Evolutionary conservation across 2,888 invertebrate species (phyloP).

Genomic region (Willowsia nigromaculata): DNA sequence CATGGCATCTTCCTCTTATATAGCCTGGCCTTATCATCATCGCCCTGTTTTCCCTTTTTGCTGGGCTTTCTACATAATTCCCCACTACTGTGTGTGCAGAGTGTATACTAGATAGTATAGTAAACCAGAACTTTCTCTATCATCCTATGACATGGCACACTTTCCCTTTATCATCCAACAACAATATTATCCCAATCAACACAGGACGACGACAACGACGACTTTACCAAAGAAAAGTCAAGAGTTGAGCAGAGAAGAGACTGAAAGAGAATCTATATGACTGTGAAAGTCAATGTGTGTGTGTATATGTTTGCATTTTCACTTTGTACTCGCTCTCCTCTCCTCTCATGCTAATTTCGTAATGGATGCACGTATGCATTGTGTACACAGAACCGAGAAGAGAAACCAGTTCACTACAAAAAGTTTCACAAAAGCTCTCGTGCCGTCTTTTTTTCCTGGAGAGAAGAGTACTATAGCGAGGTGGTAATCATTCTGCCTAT

Average conservation of each 20-base stretch:
- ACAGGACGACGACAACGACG: background rate
- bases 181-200: conserved; percentile 51
- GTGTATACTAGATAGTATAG: background rate
- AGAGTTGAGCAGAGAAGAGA: background rate
- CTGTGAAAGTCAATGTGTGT: background rate
- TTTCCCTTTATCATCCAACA: background rate
- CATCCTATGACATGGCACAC: conserved; percentile 21
- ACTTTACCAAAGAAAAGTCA: background rate
- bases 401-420: background rate
- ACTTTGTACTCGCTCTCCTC: background rate
- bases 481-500: background rate
- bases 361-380: conserved; percentile 60
- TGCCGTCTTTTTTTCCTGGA: background rate
- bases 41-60: background rate
- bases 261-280: background rate
- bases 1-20: background rate
- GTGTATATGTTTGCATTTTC: background rate
- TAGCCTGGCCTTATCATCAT: background rate
- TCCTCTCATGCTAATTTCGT: conserved; percentile 62
- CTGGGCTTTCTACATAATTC: background rate
- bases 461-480: background rate
- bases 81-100: background rate
- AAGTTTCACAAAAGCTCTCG: conserved; percentile 11
- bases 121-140: background rate
- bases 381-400: background rate